Percentiles rank a stretch among this genome's conserved stretches.
Evolutionary conservation across 2,797 vertebrate species (phyloP).

Genomic region (Todus mexicanus): DNA sequence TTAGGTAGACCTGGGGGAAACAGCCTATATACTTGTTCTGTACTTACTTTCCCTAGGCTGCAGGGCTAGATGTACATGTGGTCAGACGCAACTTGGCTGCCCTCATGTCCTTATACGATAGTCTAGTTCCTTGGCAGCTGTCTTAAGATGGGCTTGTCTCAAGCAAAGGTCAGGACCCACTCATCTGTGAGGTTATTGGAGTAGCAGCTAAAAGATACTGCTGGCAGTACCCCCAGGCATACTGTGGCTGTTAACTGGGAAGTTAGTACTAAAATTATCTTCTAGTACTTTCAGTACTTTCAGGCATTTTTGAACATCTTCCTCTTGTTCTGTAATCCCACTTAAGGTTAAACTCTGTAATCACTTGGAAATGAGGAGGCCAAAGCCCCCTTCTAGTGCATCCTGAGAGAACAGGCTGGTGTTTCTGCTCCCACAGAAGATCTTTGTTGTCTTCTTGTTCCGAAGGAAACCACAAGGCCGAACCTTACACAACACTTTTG

Average conservation of each 20-base stretch:
- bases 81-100: background rate
- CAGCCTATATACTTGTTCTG: background rate
- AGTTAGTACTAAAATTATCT: background rate
- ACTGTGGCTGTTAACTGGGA: background rate
- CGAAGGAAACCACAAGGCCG: background rate
- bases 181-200: background rate
- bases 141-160: background rate
- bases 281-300: background rate
- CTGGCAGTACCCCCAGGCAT: background rate
- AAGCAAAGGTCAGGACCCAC: background rate
- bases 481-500: slow-evolving; percentile 21
- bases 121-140: background rate
- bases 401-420: background rate
- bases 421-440: background rate
- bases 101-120: background rate
- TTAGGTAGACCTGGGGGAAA: background rate
- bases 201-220: background rate
- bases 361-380: background rate
- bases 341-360: background rate
- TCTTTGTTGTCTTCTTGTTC: background rate
- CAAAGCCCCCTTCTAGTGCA: background rate
- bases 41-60: background rate
- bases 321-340: background rate
- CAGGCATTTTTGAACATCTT: background rate
- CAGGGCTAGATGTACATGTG: background rate